Base-by-base conservation (phyloP, 2,113 vertebrate genomes). In the Chaetodon auriga region DNA sequence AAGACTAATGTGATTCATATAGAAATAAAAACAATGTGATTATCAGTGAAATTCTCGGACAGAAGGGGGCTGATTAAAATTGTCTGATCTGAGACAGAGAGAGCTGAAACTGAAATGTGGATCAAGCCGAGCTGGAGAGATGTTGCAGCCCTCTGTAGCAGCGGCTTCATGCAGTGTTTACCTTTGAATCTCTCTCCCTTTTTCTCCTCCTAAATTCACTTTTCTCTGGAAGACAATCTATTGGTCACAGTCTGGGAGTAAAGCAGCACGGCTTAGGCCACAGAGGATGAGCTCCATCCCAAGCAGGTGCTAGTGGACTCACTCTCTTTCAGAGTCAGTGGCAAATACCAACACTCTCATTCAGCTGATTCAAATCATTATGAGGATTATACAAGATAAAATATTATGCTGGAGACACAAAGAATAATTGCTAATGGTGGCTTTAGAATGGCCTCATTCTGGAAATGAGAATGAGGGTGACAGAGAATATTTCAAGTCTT, bases 401-500 rank as follows among this genome's bases (percentile, higher is more conserved):
- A 93, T 86, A 88, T 87, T 85, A 78, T 77, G 80, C 84, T 63
- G 45, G 54, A 82, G 91, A 93, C 87, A 86, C 74, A 78, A 89
- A 90, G 87, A 83, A 75, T 89, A 75, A 92, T 92, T 84, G 81
- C 86, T 91, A 92, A 95, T 92, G 77, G 84, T 74, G 43, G 66
- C 69, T 90, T 92, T 82, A 76, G 84, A 93, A 88, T 79, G 63
- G 83, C 88, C 87, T 88, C 90, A 80, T 93, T 94, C 86, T 94
- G 80, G 89, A 92, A 90, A 95, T 82, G 89, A 94, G 92, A 93
- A 87, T 75, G 70, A 86, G 90, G 83, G 77, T 90, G 90, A 91
- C 85, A 86, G 90, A 86, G 81, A 88, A 92, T 89, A 85, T 92
- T 90, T 93, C 88, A 90, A 75, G 79, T 91, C 93, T 94, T 95